A percentile compares a stretch with the other conserved stretches of the same genome.
Evolutionary conservation across 35 echinoderm and acorn worm genomes (phyloP).

Genomic region (Ptychodera flava): DNA sequence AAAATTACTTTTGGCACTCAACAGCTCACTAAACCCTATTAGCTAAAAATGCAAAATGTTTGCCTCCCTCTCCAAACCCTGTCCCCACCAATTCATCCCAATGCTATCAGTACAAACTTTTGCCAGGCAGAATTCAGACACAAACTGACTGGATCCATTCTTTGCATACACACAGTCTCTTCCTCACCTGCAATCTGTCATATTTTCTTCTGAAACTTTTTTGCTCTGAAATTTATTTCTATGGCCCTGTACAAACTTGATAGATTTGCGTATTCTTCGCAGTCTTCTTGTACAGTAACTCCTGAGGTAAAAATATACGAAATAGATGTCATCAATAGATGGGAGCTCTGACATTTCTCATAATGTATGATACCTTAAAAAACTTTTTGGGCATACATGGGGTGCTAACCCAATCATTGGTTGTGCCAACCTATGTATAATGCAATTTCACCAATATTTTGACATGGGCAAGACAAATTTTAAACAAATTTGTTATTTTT

Average conservation of each 20-base stretch:
- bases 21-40: no score
- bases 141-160: no score
- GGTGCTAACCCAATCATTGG: not conserved
- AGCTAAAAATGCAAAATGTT: no score
- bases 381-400: not conserved
- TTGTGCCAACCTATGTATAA: not conserved
- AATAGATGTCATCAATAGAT: no score
- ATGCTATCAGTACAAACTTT: no score
- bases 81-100: no score
- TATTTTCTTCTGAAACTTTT: constrained; percentile 63
- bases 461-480: not conserved
- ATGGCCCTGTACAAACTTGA: constrained; percentile 76
- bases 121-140: no score
- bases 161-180: not conserved
- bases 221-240: constrained; percentile 83
- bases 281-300: constrained; percentile 87
- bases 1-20: no score
- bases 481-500: not conserved
- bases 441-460: not conserved
- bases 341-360: not conserved
- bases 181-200: constrained; percentile 75
- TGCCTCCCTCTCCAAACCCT: no score
- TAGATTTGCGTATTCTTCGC: constrained; percentile 88
- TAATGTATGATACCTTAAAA: not conserved
- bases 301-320: constrained; percentile 44